These are phyloP conservation scores for Trididemnum nubilum DNA, from an alignment of 23 tunicate genomes.

Conservation along the genomic window DNA sequence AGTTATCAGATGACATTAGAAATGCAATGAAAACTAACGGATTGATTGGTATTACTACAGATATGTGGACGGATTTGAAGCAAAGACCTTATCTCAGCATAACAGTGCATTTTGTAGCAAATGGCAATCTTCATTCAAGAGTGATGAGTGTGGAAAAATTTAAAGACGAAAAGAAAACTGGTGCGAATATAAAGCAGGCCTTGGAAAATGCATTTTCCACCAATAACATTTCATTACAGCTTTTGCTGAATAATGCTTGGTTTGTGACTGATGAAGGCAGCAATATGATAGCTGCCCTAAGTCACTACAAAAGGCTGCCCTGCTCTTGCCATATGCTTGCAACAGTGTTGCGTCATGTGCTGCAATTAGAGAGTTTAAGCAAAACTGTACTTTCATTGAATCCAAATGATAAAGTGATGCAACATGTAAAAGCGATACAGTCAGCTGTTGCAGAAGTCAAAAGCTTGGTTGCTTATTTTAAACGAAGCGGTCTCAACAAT, in stretches of 20 bases:
- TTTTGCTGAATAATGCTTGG: not conserved
- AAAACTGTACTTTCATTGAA: not conserved
- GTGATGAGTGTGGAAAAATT: not conserved
- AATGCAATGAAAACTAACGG: not conserved
- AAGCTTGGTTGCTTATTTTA: not conserved
- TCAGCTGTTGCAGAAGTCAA: not conserved
- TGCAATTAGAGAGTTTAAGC: not conserved
- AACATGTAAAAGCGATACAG: not conserved
- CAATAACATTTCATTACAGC: not conserved
- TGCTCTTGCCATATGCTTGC: conserved; percentile 9
- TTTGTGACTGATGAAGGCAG: conserved; percentile 8
- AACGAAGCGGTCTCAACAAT: not conserved
- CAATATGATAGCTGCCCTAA: conserved; percentile 2
- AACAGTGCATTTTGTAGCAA: not conserved
- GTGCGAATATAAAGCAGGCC: not conserved
- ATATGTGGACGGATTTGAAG: not conserved
- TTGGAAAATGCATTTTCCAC: not conserved
- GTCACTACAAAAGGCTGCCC: not conserved
- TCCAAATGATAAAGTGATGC: not conserved
- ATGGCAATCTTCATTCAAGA: not conserved
- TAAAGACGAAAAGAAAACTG: not conserved
- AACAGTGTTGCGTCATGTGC: not conserved
- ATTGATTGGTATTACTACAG: not conserved
- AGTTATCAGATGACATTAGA: not conserved
- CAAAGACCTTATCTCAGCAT: not conserved